Base-by-base conservation (phyloP, 2,113 vertebrate genomes). In the Oryzias curvinotus region DNA sequence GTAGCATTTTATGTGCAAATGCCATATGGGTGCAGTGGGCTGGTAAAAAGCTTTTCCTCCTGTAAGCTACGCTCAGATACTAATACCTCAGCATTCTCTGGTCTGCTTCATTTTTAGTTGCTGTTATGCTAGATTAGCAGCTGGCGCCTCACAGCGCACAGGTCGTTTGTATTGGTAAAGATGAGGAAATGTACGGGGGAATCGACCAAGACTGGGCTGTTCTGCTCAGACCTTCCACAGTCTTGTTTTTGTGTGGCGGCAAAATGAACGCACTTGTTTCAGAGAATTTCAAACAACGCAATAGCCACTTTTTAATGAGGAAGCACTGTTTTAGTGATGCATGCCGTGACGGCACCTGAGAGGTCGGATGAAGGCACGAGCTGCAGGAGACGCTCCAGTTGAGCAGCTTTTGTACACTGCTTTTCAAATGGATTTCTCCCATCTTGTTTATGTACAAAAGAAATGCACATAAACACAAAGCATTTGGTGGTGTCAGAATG, bases 51-150 rank as follows among this genome's bases (percentile, higher is more conserved):
- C 86, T 90, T 90, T 89, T 80, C 84, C 89, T 87, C 78, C 75
- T 71, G 65, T 45, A 70, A 54, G 30, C 79, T 62, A 80, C 71
- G 83, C 80, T 90, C 76, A 81, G 82, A 87, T 87, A 86, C 82
- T 87, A 90, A 91, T 90, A 86, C 80, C 84, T 82, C 78, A 49
- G 41, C 71, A 79, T 80, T 81, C 82, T 79, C 82, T 65, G 82
- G 69, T 73, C 66, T 72, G 75, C 88, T 89, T 92, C 89, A 84
- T 90, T 91, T 91, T 83, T 84, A 80, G 81, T 84, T 85, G 83
- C 67, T 71, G 80, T 81, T 84, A 82, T 90, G 90, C 86, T 91
- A 90, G 85, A 93, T 92, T 92, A 92, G 84, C 81, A 84, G 85
- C 88, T 68, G 86, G 89, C 86, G 87, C 86, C 88, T 85, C 84